phyloP scores from a whole-genome alignment of 2,888 invertebrate genomes.

The Xestobium rufovillosum region DNA sequence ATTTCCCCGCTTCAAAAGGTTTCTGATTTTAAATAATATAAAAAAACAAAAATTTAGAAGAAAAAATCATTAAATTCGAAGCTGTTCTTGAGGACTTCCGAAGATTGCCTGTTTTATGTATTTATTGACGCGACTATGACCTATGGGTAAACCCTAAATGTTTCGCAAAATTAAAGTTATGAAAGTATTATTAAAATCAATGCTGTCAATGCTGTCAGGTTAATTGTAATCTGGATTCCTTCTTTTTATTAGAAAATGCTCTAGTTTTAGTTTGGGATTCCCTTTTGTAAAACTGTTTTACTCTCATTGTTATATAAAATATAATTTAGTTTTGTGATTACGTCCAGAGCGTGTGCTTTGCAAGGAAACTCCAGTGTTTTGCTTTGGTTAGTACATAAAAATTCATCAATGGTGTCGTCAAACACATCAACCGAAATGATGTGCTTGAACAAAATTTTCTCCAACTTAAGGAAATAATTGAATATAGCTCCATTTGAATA shows the following conservation, averaged over 20 bases:
- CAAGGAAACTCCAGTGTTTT: conserved; percentile 4
- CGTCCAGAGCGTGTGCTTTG: neutral
- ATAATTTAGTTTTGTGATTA: neutral
- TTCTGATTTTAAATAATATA: too few relatives aligned
- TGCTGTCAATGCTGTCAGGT: too few relatives aligned
- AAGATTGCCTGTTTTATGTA: too few relatives aligned
- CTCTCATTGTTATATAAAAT: conserved; percentile 4
- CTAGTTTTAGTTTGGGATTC: neutral
- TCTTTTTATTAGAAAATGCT: conserved; percentile 1
- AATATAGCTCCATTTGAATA: conserved; percentile 2
- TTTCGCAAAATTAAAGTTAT: too few relatives aligned
- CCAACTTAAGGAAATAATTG: neutral
- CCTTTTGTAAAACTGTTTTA: conserved; percentile 4
- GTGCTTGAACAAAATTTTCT: neutral
- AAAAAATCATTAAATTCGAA: too few relatives aligned
- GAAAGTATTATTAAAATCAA: too few relatives aligned
- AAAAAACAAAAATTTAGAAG: too few relatives aligned
- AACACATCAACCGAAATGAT: neutral
- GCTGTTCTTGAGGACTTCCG: too few relatives aligned
- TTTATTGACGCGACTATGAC: too few relatives aligned
- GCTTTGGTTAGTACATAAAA: neutral
- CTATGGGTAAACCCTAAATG: too few relatives aligned
- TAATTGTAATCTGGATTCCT: neutral
- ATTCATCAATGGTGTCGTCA: conserved; percentile 3
- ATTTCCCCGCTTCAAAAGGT: too few relatives aligned